Base-by-base conservation (phyloP, 2,113 vertebrate genomes). In the Polypterus senegalus region DNA sequence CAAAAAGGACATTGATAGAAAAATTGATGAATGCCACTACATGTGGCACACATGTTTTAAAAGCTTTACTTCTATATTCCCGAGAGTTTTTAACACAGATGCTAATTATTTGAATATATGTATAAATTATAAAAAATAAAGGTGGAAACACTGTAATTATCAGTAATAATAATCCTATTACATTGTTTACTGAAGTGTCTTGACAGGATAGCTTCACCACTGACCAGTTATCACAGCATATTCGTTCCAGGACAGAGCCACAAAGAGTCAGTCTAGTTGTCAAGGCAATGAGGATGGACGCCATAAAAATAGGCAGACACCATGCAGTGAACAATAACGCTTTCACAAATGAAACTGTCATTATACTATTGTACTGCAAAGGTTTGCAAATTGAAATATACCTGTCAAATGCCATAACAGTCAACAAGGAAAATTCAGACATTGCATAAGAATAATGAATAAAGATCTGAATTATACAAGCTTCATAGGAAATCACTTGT, bases 41-140 rank as follows among this genome's bases (percentile, higher is more conserved):
- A 27, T 55, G 53, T 45, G 61, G 53, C 53, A 63, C 46, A 27
- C 61, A 63, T 56, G 61, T 63, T 9, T 63, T 10, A 6, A 63
- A n/a, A n/a, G 53, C 61, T 10, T 63, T 63, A 43, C 11, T 63
- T 57, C 55, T 62, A 9, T 55, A 27, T 47, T 55, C 53, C 10
- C 48, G 11, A 27, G 53, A 56, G 6, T 46, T 63, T 46, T 7
- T 56, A 8, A 56, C 47, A 63, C 61, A 63, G 51, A 57, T 63
- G 3, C 27, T 7, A 55, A 63, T 6, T 5, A 63, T 63, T 43
- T 44, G 45, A 11, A 63, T 48, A 53, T 62, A 54, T 3, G 61
- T 55, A 57, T 54, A 63, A 11, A 62, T 10, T 8, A 43, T 27
- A 7, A 58, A 27, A 58, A 6, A 5, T 11, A 58, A 7, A 58